phyloP scores from a whole-genome alignment of 2,888 invertebrate species.

The Amiota minor region DNA sequence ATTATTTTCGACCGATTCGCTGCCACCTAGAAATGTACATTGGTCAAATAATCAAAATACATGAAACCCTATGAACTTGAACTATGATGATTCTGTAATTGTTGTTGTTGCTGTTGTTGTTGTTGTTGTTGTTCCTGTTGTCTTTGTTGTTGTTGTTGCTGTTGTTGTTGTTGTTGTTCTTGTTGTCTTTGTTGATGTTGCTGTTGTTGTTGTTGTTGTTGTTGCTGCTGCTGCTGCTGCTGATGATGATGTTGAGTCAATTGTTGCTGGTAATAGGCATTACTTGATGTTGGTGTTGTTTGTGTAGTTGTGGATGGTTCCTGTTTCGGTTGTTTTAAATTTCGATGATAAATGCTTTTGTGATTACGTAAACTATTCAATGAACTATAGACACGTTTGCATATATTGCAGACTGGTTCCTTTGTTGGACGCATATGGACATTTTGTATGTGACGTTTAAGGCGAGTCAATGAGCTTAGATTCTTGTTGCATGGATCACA shows the following conservation, averaged over 20 bases:
- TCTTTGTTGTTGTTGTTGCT: conserved; percentile 62
- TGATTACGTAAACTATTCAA: conserved; percentile 92
- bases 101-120: conserved; percentile 44
- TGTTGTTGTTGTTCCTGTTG: conserved; percentile 8
- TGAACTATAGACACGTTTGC: conserved; percentile 93
- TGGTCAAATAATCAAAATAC: conserved; percentile 70
- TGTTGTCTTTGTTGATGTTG: conserved; percentile 43
- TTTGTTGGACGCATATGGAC: conserved; percentile 92
- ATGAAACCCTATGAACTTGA: conserved; percentile 72
- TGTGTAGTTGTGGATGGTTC: conserved; percentile 57
- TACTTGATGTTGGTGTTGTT: conserved; percentile 42
- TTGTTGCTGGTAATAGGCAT: conserved; percentile 58
- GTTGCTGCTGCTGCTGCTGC: conserved; percentile 46
- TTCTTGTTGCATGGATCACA: conserved; percentile 94
- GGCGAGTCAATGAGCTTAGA: conserved; percentile 87
- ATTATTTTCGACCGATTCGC: too few relatives aligned
- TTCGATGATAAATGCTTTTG: conserved; percentile 93
- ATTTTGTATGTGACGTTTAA: conserved; percentile 93
- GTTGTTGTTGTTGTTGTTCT: conserved; percentile 65
- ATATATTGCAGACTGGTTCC: conserved; percentile 93
- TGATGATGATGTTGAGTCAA: conserved; percentile 67
- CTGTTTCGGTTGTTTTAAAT: conserved; percentile 80
- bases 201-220: conserved; percentile 17
- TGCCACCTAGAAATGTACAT: conserved; percentile 59
- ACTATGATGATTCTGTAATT: conserved; percentile 56